Percentiles rank a stretch among this genome's conserved stretches.
Conservation (phyloP, 37 sponge, comb jelly and placozoan species). For the Beroe ovata region DNA sequence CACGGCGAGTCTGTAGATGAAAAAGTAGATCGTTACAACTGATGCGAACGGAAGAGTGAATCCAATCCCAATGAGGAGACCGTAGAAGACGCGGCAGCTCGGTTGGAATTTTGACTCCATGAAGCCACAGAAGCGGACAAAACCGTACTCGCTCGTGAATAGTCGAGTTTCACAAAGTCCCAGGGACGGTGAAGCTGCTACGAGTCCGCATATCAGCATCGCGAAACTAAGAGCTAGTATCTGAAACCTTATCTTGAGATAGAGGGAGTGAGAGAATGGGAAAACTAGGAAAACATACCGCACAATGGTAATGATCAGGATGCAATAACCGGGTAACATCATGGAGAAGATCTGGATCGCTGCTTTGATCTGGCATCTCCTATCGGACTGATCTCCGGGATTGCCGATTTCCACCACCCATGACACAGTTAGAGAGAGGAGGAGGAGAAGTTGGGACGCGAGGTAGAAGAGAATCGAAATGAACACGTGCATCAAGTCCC, state of each 20-base stretch:
- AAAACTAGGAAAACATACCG: neutral
- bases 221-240: neutral
- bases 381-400: neutral
- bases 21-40: neutral
- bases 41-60: neutral
- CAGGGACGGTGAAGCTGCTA: neutral
- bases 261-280: conserved; percentile 3
- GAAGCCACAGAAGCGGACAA: neutral
- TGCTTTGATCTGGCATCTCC: neutral
- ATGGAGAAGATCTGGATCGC: neutral
- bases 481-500: neutral
- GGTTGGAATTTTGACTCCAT: neutral
- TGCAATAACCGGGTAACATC: conserved; percentile 22
- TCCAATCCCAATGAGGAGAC: neutral
- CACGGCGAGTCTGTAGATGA: conserved; percentile 5
- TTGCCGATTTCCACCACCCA: neutral
- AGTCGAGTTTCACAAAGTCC: neutral
- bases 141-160: neutral
- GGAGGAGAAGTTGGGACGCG: conserved; percentile 1
- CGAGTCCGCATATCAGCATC: neutral
- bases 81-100: neutral
- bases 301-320: conserved; percentile 25
- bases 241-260: neutral
- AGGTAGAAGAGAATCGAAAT: conserved; percentile 24
- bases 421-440: neutral